Base-by-base conservation (phyloP, 2,888 invertebrate genomes). In the Gymnoscelis rufifasciata region DNA sequence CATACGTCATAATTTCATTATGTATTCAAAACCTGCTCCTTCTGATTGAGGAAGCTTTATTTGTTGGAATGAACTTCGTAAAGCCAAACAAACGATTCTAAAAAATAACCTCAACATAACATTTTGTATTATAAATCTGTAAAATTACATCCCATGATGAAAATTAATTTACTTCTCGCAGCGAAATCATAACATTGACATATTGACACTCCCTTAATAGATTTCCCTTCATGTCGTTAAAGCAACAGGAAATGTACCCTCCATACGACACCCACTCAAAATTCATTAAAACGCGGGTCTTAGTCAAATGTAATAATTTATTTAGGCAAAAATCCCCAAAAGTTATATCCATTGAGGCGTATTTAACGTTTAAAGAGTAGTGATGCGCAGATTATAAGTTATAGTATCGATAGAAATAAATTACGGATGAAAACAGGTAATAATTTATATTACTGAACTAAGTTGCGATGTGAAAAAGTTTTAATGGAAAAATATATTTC, bases 291-390 rank as follows among this genome's bases (percentile, higher is more conserved):
- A 76, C 74, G 66, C 75, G 73, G 19, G 78, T 79, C 83, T 81
- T 80, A 83, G 72, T 78, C 79, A 80, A 83, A 84, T 71, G 74
- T 77, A 71, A 87, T 88, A 78, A 86, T 83, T 86, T 84, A 87
- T 88, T 84, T 80, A 86, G 73, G 77, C 71, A 84, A 83, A 87
- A 86, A 84, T 82, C 80, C 80, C 71, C 71, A 70, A 83, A 86
- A 81, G 86, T 80, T 83, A 83, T 83, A 83, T 80, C 72, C 80
- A 82, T 81, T 82, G 78, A 81, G 68, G 83, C 81, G 78, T 81
- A 77, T 80, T 79, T 78, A 74, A 78, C 71, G 66, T 68, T 74
- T 60, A 71, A 71, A 62, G 67, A 64, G 72, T 66, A 69, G 62
- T 56, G 61, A 64, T 58, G 63, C 53, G 64, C 47, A 55, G 64